phyloP scores from a whole-genome alignment of 1,140 invertebrate species.

The Leguminivora glycinivorella region DNA sequence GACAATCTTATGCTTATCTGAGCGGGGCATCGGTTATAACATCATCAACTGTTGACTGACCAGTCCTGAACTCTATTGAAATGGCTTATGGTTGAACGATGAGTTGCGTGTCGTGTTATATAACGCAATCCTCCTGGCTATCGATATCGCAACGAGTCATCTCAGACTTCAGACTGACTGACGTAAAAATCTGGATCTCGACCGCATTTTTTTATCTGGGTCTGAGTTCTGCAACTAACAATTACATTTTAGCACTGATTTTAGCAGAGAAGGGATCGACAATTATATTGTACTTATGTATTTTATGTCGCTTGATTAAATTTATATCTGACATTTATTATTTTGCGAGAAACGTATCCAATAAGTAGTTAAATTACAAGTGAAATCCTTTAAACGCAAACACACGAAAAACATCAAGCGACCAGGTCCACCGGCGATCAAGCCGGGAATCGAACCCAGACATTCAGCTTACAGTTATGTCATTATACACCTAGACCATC shows the following conservation, averaged over 20 bases:
- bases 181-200: slow-evolving; percentile 33
- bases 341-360: too few relatives aligned
- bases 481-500: too few relatives aligned
- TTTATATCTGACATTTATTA: too few relatives aligned
- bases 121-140: slow-evolving; percentile 40
- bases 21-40: slow-evolving; percentile 5
- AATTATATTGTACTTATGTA: too few relatives aligned
- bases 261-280: background rate
- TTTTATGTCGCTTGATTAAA: too few relatives aligned
- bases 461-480: too few relatives aligned
- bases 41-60: background rate
- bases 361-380: too few relatives aligned
- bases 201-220: background rate
- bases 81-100: background rate
- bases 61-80: background rate
- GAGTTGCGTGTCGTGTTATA: slow-evolving; percentile 36
- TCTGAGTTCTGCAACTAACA: background rate
- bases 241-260: background rate
- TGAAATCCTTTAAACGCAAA: too few relatives aligned
- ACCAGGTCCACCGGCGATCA: too few relatives aligned
- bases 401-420: too few relatives aligned
- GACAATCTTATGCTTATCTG: slow-evolving; percentile 10
- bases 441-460: too few relatives aligned
- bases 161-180: slow-evolving; percentile 39
- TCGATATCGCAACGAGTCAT: slow-evolving; percentile 53